Evolutionary conservation across 2,888 invertebrate genomes (phyloP).

Genomic region (Oasisia sp.): DNA sequence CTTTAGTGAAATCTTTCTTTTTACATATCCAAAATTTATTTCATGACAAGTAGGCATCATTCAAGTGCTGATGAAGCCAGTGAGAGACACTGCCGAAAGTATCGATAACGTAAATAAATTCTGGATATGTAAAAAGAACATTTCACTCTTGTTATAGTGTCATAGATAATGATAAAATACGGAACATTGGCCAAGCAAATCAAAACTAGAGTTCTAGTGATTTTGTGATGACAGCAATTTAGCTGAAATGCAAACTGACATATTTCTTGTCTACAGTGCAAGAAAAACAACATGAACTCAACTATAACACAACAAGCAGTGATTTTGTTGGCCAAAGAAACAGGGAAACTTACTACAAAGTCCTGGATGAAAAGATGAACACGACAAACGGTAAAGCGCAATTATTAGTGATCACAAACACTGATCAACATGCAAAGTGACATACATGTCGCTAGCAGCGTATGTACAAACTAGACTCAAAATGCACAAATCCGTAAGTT

Average conservation of each 20-base stretch:
- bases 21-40: no score
- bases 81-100: no score
- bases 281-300: background rate
- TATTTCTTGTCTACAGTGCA: background rate
- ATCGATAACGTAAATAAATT: no score
- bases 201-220: background rate
- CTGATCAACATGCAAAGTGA: background rate
- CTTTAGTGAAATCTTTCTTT: no score
- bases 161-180: no score
- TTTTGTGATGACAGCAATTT: background rate
- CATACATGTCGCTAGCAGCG: background rate
- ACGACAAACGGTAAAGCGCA: background rate
- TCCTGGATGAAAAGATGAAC: slow-evolving; percentile 4
- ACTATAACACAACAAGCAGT: slow-evolving; percentile 6
- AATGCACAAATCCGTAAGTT: background rate
- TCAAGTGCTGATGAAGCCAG: no score
- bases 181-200: background rate
- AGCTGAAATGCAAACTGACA: background rate
- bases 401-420: background rate
- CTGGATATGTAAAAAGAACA: no score
- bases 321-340: background rate
- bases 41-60: no score
- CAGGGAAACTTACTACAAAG: slow-evolving; percentile 5
- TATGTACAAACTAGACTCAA: background rate
- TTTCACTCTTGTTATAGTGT: no score